Base-by-base conservation (phyloP, 2,113 vertebrate genomes). In the Engraulis encrasicolus region DNA sequence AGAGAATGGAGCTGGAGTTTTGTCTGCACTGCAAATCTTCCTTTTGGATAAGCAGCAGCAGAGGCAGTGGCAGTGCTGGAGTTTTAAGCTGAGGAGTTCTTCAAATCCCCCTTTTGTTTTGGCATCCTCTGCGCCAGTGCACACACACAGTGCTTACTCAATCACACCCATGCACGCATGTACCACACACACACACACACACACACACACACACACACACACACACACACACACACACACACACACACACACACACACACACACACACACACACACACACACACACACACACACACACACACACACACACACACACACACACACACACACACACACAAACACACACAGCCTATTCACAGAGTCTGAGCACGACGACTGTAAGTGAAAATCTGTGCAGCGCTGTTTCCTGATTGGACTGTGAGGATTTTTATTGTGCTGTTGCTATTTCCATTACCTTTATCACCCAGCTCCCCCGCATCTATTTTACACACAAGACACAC, bases 371-470 rank as follows among this genome's bases (percentile, higher is more conserved):
- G 78, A 45, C 20, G 78, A 48, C 50, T 84, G 50, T 27, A 52
- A 79, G 34, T 80, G 36, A 79, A 61, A 84, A 78, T 78, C 50
- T 79, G 82, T 5, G n/a, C 23, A 5, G 6, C 36, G 18, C 34
- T 34, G 20, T 27, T 78, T 80, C 37, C 78, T 77, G 50, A 40
- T 54, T 54, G 38, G 81, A 58, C 71, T 38, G 77, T 54, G 23
- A 36, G 58, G n/a, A n/a, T 66, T 85, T 48, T 85, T 81, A 48
- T 52, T 37, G 80, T 52, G 27, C 49, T 6, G 52, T 50, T 27
- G 38, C 52, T 84, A 78, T 84, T 85, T 87, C 38, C 23, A 45
- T 83, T 38, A 83, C 84, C 48, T 79, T 80, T 87, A 74, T 81
- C 52, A 45, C 61, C 40, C 77, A 50, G 38, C 58, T 50, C 50